These are phyloP conservation scores for Enteromius viviparus DNA, from an alignment of 2,797 vertebrate genomes.

Conservation along the genomic window DNA sequence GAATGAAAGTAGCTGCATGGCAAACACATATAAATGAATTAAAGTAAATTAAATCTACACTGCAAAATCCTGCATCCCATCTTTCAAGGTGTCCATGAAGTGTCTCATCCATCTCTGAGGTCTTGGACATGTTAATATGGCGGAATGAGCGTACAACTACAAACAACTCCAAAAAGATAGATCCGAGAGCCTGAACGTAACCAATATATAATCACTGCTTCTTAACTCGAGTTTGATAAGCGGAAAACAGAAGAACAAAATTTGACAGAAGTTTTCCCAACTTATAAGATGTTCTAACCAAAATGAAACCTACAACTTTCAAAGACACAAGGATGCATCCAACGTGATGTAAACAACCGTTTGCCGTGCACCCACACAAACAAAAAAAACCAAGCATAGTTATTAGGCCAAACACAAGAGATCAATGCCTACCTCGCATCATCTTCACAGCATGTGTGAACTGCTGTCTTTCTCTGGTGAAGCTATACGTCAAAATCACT, in stretches of 20 bases:
- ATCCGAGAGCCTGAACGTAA: neutral
- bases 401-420: constrained; percentile 41
- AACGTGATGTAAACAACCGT: constrained; percentile 51
- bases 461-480: constrained; percentile 42
- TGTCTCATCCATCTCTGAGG: neutral
- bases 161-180: constrained; percentile 7
- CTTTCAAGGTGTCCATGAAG: neutral
- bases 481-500: constrained; percentile 34
- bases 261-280: neutral
- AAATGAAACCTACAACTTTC: neutral
- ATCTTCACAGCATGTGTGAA: constrained; percentile 69
- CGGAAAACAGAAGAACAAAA: neutral
- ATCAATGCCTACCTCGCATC: constrained; percentile 81
- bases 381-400: neutral
- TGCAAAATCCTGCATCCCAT: neutral
- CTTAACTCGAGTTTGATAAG: neutral
- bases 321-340: neutral
- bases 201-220: neutral
- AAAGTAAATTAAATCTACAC: neutral
- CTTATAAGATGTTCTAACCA: neutral
- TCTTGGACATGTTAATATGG: constrained; percentile 38
- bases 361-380: constrained; percentile 41
- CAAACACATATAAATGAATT: neutral
- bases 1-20: neutral
- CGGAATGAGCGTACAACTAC: neutral